Evolutionary conservation across 2,888 invertebrate genomes (phyloP).

Genomic region (Parthenolecanium corni): DNA sequence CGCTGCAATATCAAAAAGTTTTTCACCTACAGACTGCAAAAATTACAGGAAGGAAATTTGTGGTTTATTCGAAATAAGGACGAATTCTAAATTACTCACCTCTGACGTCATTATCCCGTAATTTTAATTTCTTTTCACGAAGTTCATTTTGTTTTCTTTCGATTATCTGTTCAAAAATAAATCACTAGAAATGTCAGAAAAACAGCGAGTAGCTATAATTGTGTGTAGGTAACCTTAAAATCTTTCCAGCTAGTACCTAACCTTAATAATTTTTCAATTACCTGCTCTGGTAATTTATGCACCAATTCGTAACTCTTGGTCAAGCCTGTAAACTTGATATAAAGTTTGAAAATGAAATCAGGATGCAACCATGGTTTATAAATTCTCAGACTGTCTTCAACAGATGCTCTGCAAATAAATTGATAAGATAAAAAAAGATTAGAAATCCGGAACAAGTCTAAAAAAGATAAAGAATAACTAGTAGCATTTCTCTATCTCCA

Average conservation of each 20-base stretch:
- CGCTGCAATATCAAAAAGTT: no score
- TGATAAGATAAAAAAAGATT: neutral
- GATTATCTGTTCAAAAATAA: constrained; percentile 29
- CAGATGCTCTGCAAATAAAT: constrained; percentile 32
- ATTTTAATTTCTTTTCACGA: constrained; percentile 27
- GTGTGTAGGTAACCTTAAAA: no score
- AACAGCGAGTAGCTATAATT: no score
- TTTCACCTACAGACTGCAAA: no score
- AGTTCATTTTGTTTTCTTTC: constrained; percentile 31
- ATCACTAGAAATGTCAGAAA: neutral
- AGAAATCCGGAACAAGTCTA: neutral
- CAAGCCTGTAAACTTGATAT: constrained; percentile 30
- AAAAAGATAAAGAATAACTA: no score
- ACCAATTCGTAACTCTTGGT: constrained; percentile 31
- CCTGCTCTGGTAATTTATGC: constrained; percentile 32
- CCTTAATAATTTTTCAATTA: constrained; percentile 4
- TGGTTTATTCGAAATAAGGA: no score
- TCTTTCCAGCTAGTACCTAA: neutral
- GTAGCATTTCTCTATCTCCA: neutral
- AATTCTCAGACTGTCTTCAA: constrained; percentile 32
- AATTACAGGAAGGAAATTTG: no score
- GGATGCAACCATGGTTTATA: constrained; percentile 34
- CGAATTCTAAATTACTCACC: no score
- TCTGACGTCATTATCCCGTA: neutral
- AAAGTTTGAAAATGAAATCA: constrained; percentile 31